Conservation (phyloP, 2,888 invertebrate genomes). For the Melitaea athalia region DNA sequence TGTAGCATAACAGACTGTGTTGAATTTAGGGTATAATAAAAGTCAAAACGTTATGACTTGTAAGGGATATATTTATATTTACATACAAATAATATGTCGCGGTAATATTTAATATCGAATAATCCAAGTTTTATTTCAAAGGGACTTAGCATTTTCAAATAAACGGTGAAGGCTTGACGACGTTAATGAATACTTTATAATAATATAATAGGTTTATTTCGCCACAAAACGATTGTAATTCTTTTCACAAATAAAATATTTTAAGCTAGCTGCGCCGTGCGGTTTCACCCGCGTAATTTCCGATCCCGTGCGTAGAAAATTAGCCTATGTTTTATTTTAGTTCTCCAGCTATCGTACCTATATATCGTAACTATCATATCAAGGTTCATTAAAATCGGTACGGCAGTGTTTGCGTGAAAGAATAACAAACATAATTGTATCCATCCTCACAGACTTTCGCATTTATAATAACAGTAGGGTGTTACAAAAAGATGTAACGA, state of each 20-base stretch:
- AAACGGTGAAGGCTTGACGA: not conserved
- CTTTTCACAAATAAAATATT: not conserved
- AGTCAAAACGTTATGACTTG: not conserved
- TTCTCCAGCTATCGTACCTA: too few relatives aligned
- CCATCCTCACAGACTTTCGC: too few relatives aligned
- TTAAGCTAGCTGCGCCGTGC: not conserved
- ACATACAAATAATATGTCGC: not conserved
- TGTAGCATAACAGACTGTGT: too few relatives aligned
- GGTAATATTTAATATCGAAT: conserved; percentile 17
- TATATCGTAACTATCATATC: too few relatives aligned
- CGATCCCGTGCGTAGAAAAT: too few relatives aligned
- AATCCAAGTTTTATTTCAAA: conserved; percentile 15
- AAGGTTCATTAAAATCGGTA: too few relatives aligned
- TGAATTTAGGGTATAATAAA: not conserved
- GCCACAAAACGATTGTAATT: not conserved
- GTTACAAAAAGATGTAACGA: too few relatives aligned
- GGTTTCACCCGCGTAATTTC: too few relatives aligned
- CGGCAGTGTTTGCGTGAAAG: too few relatives aligned
- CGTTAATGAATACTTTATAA: conserved; percentile 1
- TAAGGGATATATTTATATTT: not conserved
- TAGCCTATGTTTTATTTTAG: not conserved
- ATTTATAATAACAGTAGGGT: too few relatives aligned
- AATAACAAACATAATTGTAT: too few relatives aligned
- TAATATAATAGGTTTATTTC: not conserved
- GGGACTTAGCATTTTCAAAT: not conserved